Percentiles rank a stretch among this genome's conserved stretches.
phyloP scores from a whole-genome alignment of 2,113 vertebrate genomes.

The Physeter macrocephalus region DNA sequence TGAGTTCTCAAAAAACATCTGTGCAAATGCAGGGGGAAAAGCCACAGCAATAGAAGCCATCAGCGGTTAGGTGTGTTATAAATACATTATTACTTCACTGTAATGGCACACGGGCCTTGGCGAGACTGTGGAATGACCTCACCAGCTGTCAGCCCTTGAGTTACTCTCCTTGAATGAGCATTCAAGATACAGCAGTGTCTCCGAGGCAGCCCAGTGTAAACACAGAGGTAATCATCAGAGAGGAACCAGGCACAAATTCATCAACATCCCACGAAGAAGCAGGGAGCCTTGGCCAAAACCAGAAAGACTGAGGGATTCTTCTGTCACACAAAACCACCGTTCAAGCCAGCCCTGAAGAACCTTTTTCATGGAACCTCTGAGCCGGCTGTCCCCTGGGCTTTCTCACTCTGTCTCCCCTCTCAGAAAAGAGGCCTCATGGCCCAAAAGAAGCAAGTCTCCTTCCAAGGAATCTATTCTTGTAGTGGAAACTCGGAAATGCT shows the following conservation, averaged over 20 bases:
- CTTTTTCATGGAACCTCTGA: neutral
- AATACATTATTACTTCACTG: constrained; percentile 87
- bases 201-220: neutral
- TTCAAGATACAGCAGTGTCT: constrained; percentile 28
- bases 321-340: constrained; percentile 19
- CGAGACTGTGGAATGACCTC: constrained; percentile 80
- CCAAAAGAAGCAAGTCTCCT: constrained; percentile 53
- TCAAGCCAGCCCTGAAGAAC: neutral
- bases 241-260: constrained; percentile 1
- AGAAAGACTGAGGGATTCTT: constrained; percentile 1
- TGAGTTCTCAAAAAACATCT: constrained; percentile 81
- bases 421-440: neutral
- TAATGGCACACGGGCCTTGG: constrained; percentile 81
- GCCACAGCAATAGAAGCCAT: constrained; percentile 79
- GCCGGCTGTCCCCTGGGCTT: neutral
- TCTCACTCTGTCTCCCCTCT: constrained; percentile 44
- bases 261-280: neutral
- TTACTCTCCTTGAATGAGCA: constrained; percentile 56
- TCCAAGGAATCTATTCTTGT: constrained; percentile 45
- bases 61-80: constrained; percentile 83
- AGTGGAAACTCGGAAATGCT: constrained; percentile 43
- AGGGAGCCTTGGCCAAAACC: neutral
- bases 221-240: neutral
- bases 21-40: constrained; percentile 66
- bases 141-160: constrained; percentile 77